Evolutionary conservation across 2,113 vertebrate genomes (phyloP).

Genomic region (Fregetta grallaria): DNA sequence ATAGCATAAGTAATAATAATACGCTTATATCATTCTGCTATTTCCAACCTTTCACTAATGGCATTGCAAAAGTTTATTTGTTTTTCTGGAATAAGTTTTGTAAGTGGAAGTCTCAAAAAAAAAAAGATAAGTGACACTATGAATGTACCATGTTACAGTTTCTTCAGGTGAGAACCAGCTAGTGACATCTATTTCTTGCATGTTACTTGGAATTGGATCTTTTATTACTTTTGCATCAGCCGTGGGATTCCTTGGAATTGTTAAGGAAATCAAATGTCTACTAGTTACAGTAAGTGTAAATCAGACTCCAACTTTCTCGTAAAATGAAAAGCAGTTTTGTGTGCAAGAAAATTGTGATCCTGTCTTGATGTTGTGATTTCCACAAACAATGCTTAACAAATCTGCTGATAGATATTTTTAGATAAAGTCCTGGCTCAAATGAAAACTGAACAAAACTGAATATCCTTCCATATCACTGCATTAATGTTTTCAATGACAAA

Average conservation of each 20-base stretch:
- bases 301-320: background rate
- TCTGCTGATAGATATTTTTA: background rate
- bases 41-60: background rate
- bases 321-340: background rate
- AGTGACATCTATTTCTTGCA: background rate
- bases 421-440: background rate
- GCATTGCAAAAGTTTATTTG: background rate
- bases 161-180: background rate
- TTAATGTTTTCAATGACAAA: background rate
- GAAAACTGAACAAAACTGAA: background rate
- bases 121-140: background rate
- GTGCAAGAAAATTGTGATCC: background rate
- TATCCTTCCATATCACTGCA: background rate
- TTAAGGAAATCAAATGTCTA: conserved; percentile 34
- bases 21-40: background rate
- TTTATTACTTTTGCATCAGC: conserved; percentile 21
- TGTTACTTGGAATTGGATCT: conserved; percentile 28
- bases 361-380: background rate
- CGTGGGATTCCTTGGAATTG: conserved; percentile 33
- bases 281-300: conserved; percentile 29
- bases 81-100: background rate
- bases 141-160: background rate
- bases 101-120: background rate
- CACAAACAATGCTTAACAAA: background rate
- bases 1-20: background rate